Percentiles rank a stretch among this genome's conserved stretches.
phyloP scores from a whole-genome alignment of 2,888 invertebrate genomes.

The Agrochola macilenta region DNA sequence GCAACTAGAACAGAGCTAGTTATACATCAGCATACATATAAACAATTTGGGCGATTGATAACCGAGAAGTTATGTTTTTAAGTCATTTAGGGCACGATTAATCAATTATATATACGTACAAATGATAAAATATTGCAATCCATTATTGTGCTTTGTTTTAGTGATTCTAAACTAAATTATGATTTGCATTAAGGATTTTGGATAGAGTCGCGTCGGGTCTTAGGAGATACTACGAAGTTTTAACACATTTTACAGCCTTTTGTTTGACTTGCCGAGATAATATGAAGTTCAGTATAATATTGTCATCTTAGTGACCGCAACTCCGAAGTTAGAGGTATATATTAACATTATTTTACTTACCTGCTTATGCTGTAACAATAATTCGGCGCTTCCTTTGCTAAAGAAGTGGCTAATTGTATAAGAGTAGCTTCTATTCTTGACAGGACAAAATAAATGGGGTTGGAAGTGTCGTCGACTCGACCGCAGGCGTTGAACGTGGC shows the following conservation, averaged over 20 bases:
- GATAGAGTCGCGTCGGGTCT: too few relatives aligned
- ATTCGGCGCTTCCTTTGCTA: neutral
- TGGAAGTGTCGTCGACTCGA: neutral
- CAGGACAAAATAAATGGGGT: neutral
- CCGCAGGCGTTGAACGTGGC: neutral
- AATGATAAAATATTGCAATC: neutral
- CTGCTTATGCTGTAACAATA: neutral
- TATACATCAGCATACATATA: constrained; percentile 6
- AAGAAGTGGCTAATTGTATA: neutral
- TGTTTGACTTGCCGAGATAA: neutral
- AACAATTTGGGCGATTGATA: constrained; percentile 54
- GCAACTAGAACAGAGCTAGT: constrained; percentile 43
- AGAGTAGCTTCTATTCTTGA: neutral
- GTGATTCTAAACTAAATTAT: neutral
- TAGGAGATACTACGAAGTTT: neutral
- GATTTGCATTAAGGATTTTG: neutral
- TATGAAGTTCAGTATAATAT: neutral
- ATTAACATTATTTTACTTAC: neutral
- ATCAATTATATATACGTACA: neutral
- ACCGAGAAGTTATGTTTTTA: constrained; percentile 1
- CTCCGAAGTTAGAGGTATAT: neutral
- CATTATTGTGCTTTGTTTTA: neutral
- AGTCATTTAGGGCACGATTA: neutral
- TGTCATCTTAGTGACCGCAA: neutral
- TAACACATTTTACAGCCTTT: too few relatives aligned